phyloP scores from a whole-genome alignment of 2,113 vertebrate species.

The Prietella phreatophila region DNA sequence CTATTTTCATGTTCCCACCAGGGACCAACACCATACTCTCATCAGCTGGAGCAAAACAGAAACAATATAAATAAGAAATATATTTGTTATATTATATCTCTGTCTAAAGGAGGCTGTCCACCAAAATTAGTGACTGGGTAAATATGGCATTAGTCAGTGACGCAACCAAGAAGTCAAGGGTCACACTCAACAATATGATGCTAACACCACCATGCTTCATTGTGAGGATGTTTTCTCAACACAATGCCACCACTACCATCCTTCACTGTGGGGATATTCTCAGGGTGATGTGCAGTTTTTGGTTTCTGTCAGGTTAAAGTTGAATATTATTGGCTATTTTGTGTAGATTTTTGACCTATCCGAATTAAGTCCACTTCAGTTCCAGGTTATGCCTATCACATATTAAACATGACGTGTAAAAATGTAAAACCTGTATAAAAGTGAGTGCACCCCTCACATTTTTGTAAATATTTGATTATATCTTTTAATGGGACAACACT shows the following conservation, averaged over 20 bases:
- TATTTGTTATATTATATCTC: too few relatives aligned
- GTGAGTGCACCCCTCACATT: too few relatives aligned
- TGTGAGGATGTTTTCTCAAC: too few relatives aligned
- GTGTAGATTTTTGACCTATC: background rate
- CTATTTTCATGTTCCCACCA: slow-evolving; percentile 80
- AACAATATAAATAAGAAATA: too few relatives aligned
- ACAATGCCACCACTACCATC: background rate
- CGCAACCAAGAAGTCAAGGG: background rate
- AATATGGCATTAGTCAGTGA: background rate
- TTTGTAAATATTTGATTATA: too few relatives aligned
- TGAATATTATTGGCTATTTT: background rate
- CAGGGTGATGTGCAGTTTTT: background rate
- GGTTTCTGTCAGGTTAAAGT: background rate
- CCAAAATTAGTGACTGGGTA: background rate
- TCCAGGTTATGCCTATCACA: background rate
- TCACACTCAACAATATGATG: background rate
- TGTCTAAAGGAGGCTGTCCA: background rate
- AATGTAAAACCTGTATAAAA: background rate
- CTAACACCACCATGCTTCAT: background rate
- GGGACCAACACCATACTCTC: slow-evolving; percentile 72
- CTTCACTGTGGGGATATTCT: background rate
- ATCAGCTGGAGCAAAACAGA: slow-evolving; percentile 38
- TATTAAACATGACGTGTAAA: too few relatives aligned
- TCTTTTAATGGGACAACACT: too few relatives aligned
- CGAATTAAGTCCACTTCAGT: background rate